A percentile compares a stretch with the other conserved stretches of the same genome.
phyloP scores from a whole-genome alignment of 2,888 invertebrate genomes.

The Monopis laevigella region DNA sequence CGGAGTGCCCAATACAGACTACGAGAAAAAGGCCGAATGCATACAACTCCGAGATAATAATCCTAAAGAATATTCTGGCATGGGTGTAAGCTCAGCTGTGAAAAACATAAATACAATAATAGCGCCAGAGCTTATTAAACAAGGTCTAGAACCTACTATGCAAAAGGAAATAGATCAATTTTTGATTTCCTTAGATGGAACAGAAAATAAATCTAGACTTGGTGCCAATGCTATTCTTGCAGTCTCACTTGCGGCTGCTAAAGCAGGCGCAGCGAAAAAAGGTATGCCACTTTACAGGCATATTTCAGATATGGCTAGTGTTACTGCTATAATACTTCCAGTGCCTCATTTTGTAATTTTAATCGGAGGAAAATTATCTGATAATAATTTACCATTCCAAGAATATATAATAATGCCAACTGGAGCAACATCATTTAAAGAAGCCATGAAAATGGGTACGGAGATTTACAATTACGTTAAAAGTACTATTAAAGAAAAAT shows the following conservation, averaged over 20 bases:
- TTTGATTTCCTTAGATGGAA: slow-evolving; percentile 90
- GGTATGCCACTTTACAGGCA: slow-evolving; percentile 88
- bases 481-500: slow-evolving; percentile 89
- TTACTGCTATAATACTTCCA: slow-evolving; percentile 88
- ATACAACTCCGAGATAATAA: slow-evolving; percentile 93
- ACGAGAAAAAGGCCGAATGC: slow-evolving; percentile 94
- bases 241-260: slow-evolving; percentile 93
- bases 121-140: slow-evolving; percentile 81
- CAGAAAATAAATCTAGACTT: slow-evolving; percentile 92
- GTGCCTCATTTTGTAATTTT: slow-evolving; percentile 98
- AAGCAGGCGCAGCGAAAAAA: slow-evolving; percentile 97
- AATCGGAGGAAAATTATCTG: slow-evolving; percentile 96
- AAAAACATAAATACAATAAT: slow-evolving; percentile 87
- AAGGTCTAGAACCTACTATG: slow-evolving; percentile 85
- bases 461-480: slow-evolving; percentile 95
- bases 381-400: slow-evolving; percentile 95
- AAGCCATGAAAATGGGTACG: slow-evolving; percentile 97
- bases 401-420: slow-evolving; percentile 95
- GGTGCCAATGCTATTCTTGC: slow-evolving; percentile 98
- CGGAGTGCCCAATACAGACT: slow-evolving; percentile 96
- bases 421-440: slow-evolving; percentile 89
- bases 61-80: slow-evolving; percentile 87
- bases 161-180: slow-evolving; percentile 90
- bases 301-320: slow-evolving; percentile 94
- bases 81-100: slow-evolving; percentile 91